Conservation (phyloP, 2,113 vertebrate genomes). For the Toxotes jaculatrix region DNA sequence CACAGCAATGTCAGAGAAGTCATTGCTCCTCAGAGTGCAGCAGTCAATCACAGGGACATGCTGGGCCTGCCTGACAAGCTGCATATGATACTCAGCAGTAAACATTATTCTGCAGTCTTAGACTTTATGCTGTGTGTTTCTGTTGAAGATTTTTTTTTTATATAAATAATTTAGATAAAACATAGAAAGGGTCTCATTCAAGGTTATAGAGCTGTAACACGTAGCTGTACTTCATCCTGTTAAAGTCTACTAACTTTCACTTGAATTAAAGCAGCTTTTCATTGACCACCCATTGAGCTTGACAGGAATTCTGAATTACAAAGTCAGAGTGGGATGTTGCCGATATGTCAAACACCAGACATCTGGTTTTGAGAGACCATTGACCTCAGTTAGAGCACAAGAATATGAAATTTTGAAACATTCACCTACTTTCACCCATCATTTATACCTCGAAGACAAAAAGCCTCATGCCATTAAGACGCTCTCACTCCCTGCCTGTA, state of each 20-base stretch:
- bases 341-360: slow-evolving; percentile 15
- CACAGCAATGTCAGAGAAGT: slow-evolving; percentile 68
- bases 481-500: slow-evolving; percentile 44
- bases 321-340: slow-evolving; percentile 26
- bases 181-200: background rate
- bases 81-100: slow-evolving; percentile 19
- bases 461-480: slow-evolving; percentile 48
- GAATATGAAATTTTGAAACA: slow-evolving; percentile 29
- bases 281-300: slow-evolving; percentile 19
- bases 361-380: slow-evolving; percentile 14
- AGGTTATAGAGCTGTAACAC: slow-evolving; percentile 1
- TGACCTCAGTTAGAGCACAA: slow-evolving; percentile 28
- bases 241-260: slow-evolving; percentile 36
- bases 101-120: slow-evolving; percentile 6
- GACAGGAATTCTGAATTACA: slow-evolving; percentile 28
- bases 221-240: background rate
- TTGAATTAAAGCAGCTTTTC: slow-evolving; percentile 16
- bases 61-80: slow-evolving; percentile 45
- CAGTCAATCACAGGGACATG: slow-evolving; percentile 64
- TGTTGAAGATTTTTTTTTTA: background rate
- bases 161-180: background rate
- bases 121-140: background rate
- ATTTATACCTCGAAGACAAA: slow-evolving; percentile 51
- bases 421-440: slow-evolving; percentile 42
- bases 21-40: slow-evolving; percentile 54